A percentile compares a stretch with the other conserved stretches of the same genome.
Conservation (phyloP, 2,797 vertebrate species). For the Otolemur crassicaudatus region DNA sequence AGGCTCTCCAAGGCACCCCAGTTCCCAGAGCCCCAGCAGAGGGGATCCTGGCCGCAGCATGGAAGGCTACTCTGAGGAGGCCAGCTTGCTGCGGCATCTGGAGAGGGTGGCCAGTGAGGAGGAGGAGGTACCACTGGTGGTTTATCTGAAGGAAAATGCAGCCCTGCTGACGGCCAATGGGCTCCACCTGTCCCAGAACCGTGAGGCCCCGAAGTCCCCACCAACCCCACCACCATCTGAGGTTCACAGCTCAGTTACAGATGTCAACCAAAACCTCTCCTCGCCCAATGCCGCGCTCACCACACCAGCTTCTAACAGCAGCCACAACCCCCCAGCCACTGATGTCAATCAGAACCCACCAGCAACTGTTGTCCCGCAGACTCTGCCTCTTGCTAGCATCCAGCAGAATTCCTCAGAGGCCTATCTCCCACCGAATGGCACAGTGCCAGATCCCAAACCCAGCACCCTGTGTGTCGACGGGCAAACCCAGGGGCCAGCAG, state of each 20-base stretch:
- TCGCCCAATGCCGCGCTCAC: neutral
- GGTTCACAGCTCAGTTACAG: neutral
- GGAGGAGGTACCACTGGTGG: constrained; percentile 83
- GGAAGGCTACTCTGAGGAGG: constrained; percentile 87
- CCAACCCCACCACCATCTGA: constrained; percentile 49
- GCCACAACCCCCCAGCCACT: constrained; percentile 7
- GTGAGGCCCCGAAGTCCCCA: constrained; percentile 30
- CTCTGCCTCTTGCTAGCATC: neutral
- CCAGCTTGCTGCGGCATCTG: constrained; percentile 82
- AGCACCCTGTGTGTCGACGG: neutral
- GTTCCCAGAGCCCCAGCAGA: neutral
- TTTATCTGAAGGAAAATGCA: constrained; percentile 88
- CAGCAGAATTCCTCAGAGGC: constrained; percentile 64
- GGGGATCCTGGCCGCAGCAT: constrained; percentile 83
- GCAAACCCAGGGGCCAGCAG: neutral
- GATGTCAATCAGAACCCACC: constrained; percentile 76
- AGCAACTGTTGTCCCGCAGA: neutral
- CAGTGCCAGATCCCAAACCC: neutral
- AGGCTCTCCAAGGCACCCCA: neutral
- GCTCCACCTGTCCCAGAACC: constrained; percentile 72
- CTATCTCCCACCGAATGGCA: constrained; percentile 29
- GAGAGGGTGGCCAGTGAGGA: constrained; percentile 81
- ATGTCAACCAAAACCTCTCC: constrained; percentile 75
- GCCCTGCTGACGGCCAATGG: constrained; percentile 83
- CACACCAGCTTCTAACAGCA: constrained; percentile 20